phyloP scores from a whole-genome alignment of 1,140 invertebrate genomes.

The Drosophila littoralis region DNA sequence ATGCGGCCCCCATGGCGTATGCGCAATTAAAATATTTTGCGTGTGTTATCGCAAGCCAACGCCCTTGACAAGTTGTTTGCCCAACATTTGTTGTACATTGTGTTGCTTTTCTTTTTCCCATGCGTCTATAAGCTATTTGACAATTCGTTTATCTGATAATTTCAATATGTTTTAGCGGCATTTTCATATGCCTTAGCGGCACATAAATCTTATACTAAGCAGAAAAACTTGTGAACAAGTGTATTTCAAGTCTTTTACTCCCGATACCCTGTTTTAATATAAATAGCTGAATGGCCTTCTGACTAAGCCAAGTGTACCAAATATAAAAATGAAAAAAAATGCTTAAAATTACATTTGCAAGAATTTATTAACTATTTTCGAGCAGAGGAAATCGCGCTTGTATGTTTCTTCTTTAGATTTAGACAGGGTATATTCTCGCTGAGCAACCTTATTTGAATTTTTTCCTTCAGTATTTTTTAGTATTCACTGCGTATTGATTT shows the following conservation, averaged over 20 bases:
- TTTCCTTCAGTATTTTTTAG: background rate
- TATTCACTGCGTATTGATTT: conserved; percentile 22
- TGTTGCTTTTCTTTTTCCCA: conserved; percentile 7
- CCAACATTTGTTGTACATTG: conserved; percentile 19
- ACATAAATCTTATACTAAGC: conserved; percentile 55
- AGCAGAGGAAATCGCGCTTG: too few species aligned
- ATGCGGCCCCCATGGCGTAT: conserved; percentile 57
- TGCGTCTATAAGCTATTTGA: conserved; percentile 35
- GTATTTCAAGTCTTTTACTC: conserved; percentile 45
- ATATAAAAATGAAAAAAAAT: background rate
- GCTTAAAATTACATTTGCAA: background rate
- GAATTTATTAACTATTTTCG: too few species aligned
- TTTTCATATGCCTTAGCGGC: conserved; percentile 57
- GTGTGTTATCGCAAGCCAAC: conserved; percentile 25
- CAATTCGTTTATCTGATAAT: conserved; percentile 75
- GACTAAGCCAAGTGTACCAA: background rate
- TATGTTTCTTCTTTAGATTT: too few species aligned
- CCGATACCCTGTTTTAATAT: conserved; percentile 13
- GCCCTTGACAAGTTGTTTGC: conserved; percentile 39
- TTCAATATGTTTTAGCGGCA: conserved; percentile 62
- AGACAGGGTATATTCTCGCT: background rate
- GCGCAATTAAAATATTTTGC: conserved; percentile 70
- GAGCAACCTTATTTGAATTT: background rate
- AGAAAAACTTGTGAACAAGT: conserved; percentile 49
- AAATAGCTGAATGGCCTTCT: background rate